phyloP scores from a whole-genome alignment of 1,140 invertebrate species.

The Atta colombica region DNA sequence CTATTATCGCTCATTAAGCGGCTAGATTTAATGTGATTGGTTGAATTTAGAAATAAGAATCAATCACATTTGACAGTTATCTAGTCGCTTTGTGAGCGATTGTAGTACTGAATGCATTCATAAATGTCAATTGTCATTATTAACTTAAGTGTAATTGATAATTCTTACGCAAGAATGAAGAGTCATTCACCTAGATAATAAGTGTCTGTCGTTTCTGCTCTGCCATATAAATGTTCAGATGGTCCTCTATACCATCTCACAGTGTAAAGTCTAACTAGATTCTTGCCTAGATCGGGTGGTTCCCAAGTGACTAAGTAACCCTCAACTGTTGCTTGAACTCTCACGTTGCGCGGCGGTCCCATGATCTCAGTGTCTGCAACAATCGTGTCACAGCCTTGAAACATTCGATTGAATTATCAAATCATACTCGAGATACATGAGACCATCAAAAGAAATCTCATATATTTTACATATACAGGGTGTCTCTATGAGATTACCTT shows the following conservation, averaged over 20 bases:
- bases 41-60: too few relatives aligned
- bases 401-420: slow-evolving; percentile 4
- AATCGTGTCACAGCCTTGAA: background rate
- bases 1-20: too few relatives aligned
- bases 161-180: background rate
- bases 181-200: slow-evolving; percentile 87
- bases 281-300: slow-evolving; percentile 88
- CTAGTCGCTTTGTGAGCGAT: too few relatives aligned
- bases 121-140: slow-evolving; percentile 5
- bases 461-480: background rate
- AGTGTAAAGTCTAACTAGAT: slow-evolving; percentile 88
- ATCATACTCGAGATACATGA: background rate
- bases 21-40: too few relatives aligned
- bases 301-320: slow-evolving; percentile 92
- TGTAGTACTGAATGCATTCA: too few relatives aligned
- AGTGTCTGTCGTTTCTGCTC: slow-evolving; percentile 89
- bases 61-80: too few relatives aligned
- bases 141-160: slow-evolving; percentile 14
- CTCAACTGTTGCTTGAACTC: slow-evolving; percentile 87
- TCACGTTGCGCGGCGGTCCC: slow-evolving; percentile 90
- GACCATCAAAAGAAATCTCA: background rate
- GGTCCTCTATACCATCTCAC: slow-evolving; percentile 89
- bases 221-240: slow-evolving; percentile 87
- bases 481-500: too few relatives aligned
- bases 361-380: slow-evolving; percentile 82